Base-by-base conservation (phyloP, 2,113 vertebrate genomes). In the Scomber japonicus region DNA sequence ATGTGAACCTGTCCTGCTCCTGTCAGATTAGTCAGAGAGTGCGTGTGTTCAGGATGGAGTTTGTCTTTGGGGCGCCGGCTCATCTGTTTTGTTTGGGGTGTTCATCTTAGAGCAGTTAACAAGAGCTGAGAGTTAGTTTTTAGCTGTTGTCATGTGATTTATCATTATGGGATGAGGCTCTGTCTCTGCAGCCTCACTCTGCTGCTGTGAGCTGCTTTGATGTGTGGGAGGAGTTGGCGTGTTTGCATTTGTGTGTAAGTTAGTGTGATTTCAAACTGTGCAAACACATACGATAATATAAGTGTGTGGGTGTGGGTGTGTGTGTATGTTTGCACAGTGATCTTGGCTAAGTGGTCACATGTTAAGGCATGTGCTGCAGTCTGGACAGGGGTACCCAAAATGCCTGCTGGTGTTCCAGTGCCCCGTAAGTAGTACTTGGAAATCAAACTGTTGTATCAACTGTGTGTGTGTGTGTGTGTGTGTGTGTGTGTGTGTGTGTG, bases 321-420 rank as follows among this genome's bases (percentile, higher is more conserved):
- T 71, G 44, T 54, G 62, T 5, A 8, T 55, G 53, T 46, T 62
- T 83, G 62, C 53, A 62, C 51, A 69, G 40, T 16, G 17, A 8
- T 73, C 54, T 46, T n/a, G 54, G 17, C 61, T 16, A 12, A 53
- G 9, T 45, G 75, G 73, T 91, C 87, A 93, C 90, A 75, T 75
- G 76, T 75, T 51, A 35, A 64, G 49, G 30, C 89, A 77, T 85
- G 86, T 90, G 83, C 51, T 53, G 50, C 70, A 72, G 75, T 61
- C 78, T 73, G 77, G 70, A 78, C 69, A 0, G 55, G 71, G 73
- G 57, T 35, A 61, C 48, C 70, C 24, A 0, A 75, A 72, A 82
- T 71, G 74, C 66, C 87, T 89, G 70, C 81, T 84, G 82, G 67
- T 81, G 73, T 86, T 91, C 74, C 84, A 85, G 51, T 81, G 82